A percentile compares a stretch with the other conserved stretches of the same genome.
Conservation (phyloP, 2,113 vertebrate species). For the Puffinus mauretanicus region DNA sequence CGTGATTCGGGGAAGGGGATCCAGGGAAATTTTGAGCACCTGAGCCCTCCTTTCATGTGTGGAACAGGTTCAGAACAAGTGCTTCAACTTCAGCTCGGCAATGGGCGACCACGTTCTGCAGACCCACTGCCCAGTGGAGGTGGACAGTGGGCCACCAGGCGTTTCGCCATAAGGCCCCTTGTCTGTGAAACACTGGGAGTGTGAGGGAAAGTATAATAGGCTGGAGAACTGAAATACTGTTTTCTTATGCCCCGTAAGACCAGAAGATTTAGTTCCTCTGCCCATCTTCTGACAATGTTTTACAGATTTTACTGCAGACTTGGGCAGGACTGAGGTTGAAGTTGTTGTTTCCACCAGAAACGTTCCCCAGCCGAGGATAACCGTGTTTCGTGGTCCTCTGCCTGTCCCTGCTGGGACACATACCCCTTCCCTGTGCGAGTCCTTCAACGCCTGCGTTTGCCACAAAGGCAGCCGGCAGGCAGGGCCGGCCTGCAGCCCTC, state of each 20-base stretch:
- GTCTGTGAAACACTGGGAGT: not conserved
- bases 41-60: not conserved
- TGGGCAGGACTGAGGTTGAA: not conserved
- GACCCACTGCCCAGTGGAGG: not conserved
- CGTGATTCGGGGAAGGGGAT: not conserved
- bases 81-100: not conserved
- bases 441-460: rapidly evolving
- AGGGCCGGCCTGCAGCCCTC: not conserved
- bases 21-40: not conserved
- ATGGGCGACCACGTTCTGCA: rapidly evolving
- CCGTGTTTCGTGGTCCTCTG: not conserved
- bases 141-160: rapidly evolving
- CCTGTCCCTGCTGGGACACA: rapidly evolving
- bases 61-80: not conserved
- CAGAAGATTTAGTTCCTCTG: not conserved
- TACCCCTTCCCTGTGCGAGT: rapidly evolving
- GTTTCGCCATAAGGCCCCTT: rapidly evolving
- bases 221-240: not conserved
- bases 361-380: not conserved
- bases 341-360: not conserved
- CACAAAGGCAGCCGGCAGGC: rapidly evolving
- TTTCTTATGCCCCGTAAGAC: not conserved
- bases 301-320: not conserved
- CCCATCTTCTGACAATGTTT: not conserved
- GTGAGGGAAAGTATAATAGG: rapidly evolving